Evolutionary conservation across 2,797 vertebrate species (phyloP).

Genomic region (Falco cherrug): DNA sequence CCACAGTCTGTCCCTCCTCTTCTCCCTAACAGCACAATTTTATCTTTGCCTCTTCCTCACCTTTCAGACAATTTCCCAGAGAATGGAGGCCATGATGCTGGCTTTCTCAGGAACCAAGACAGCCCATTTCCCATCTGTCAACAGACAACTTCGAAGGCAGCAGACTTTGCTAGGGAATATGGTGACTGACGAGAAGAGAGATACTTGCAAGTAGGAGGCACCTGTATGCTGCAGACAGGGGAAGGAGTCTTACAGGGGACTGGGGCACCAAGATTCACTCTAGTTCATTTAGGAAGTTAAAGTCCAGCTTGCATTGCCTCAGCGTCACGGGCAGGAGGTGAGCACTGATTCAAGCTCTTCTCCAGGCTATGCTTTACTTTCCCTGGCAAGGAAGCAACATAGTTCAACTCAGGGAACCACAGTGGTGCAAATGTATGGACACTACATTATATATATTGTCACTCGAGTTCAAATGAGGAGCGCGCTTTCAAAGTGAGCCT

Average conservation of each 20-base stretch:
- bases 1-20: background rate
- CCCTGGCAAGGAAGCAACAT: background rate
- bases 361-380: background rate
- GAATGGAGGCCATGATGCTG: background rate
- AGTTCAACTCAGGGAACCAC: background rate
- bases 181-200: accelerated
- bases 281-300: background rate
- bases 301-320: background rate
- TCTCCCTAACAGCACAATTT: background rate
- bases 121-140: background rate
- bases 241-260: background rate
- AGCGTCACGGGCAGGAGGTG: background rate
- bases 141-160: background rate
- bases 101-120: background rate
- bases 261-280: background rate
- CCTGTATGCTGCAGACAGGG: background rate
- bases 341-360: background rate
- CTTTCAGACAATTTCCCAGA: background rate
- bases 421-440: background rate
- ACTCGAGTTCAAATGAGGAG: background rate
- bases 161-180: background rate
- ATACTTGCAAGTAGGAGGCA: background rate
- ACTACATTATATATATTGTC: background rate
- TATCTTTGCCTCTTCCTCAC: background rate
- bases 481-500: accelerated